Base-by-base conservation (phyloP, 2,113 vertebrate species). In the Dasypus novemcinctus region DNA sequence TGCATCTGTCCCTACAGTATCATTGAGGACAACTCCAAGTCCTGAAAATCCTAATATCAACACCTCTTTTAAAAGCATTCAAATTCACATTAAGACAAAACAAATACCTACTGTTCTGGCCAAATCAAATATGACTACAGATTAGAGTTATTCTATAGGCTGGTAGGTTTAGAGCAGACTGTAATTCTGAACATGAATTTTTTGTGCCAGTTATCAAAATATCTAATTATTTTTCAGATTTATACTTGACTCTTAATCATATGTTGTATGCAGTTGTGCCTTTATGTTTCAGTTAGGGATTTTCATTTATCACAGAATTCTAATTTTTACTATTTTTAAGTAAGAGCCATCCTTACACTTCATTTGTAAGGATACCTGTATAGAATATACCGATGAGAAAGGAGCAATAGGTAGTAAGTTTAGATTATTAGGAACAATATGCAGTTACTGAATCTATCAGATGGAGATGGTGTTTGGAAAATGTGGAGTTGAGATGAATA, bases 271-370 rank as follows among this genome's bases (percentile, higher is more conserved):
- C 87, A 38, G 69, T 20, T 88, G 76, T 93, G 7, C 38, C 12
- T 91, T 82, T 61, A 69, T 81, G 15, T 68, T 94, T 92, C 25
- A n/a, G 46, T 57, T n/a, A 85, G 7, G 20, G 54, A 52, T 72
- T 90, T 95, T 46, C n/a, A n/a, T 94, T 91, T 64, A 63, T 76
- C 69, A 81, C 27, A 36, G 29, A 71, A 59, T 91, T 95, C 29
- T 63, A 7, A 68, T 46, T 90, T 82, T 63, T 83, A 38, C 63
- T 82, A 27, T 74, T 96, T 95, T 90, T 46, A 68, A 85, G 90
- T 80, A 57, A n/a, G 64, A 57, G 66, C 25, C 54, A 72, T 66
- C 41, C 43, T 46, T 33, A 61, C 52, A 52, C 59, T 85, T 91
- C 17, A 38, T 59, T 88, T 74, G 10, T 84, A 75, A 71, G 61